Evolutionary conservation across 2,888 invertebrate species (phyloP), one percentile per base, ranked within the genome.

Genomic region (Callosobruchus maculatus): DNA sequence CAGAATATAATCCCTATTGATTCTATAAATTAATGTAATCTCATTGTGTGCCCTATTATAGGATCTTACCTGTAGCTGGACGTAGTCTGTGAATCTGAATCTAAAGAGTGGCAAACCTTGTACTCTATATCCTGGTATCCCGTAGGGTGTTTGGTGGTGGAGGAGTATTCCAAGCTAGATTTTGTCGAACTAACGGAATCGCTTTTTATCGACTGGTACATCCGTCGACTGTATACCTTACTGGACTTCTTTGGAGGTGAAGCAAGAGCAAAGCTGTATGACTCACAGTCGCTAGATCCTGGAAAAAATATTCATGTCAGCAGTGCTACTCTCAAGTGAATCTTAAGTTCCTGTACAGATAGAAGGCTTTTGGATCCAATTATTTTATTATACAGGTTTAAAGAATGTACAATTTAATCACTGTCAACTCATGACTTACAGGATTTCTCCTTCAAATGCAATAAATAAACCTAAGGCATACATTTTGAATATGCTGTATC

Each of bases 41-140:
- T n/a, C n/a, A n/a, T n/a, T n/a, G n/a, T n/a, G n/a, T n/a, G 26
- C 26, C 26, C 26, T 26, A 2, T 7, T 2, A 70, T 26, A 18
- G 20, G 22, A 1, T 18, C 67, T 5, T 67, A 79, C 70, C 79
- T 78, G 31, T 82, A 82, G 67, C 82, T 82, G 13, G 83, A 82
- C 68, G 80, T 79, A 5, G 82, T 81, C 67, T 82, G 83, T 9
- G 84, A 83, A 71, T 86, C 85, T 0, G 86, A 85, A 73, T 86
- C 86, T 66, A 85, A 72, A 5, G 86, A 85, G 77, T 86, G 86
- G 76, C 85, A 86, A 67, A 87, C 81, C 77, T 87, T 87, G 75
- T 86, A 86, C 76, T 87, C 86, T 67, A 86, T 86, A 79, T 85
- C 85, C 74, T 86, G 84, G 72, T 86, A 86, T 3, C 85, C 83